A percentile compares a stretch with the other conserved stretches of the same genome.
Evolutionary conservation across 2,797 vertebrate genomes (phyloP).

Genomic region (Tangara arthus): DNA sequence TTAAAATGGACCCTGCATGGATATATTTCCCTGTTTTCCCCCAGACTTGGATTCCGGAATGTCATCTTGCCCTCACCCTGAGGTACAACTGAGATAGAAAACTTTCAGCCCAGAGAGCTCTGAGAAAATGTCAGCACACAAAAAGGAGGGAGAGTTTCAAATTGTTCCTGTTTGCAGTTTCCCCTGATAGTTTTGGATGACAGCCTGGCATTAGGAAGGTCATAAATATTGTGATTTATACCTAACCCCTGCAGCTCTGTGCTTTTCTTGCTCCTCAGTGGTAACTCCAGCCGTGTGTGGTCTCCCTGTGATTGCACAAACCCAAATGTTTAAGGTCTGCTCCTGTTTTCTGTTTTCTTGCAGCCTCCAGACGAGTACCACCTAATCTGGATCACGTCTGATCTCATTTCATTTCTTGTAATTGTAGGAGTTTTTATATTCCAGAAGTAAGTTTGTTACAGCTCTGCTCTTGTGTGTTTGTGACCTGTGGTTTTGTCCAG

Average conservation of each 20-base stretch:
- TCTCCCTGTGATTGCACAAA: neutral
- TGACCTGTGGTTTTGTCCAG: neutral
- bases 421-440: conserved; percentile 90
- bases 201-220: neutral
- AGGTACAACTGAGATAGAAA: neutral
- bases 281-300: neutral
- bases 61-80: neutral
- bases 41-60: neutral
- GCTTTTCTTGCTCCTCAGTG: neutral
- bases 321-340: neutral
- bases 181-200: neutral
- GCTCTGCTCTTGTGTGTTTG: neutral
- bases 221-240: neutral
- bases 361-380: conserved; percentile 89
- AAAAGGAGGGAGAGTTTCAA: neutral
- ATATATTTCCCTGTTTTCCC: neutral
- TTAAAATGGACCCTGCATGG: neutral
- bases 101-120: neutral
- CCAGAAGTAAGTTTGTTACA: conserved; percentile 90
- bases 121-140: neutral
- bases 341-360: conserved; percentile 60
- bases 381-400: conserved; percentile 91
- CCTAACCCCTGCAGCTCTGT: neutral
- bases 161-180: neutral
- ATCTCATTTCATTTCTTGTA: conserved; percentile 87